Evolutionary conservation across 2,797 vertebrate genomes (phyloP).

Genomic region (Hylomyscus alleni): DNA sequence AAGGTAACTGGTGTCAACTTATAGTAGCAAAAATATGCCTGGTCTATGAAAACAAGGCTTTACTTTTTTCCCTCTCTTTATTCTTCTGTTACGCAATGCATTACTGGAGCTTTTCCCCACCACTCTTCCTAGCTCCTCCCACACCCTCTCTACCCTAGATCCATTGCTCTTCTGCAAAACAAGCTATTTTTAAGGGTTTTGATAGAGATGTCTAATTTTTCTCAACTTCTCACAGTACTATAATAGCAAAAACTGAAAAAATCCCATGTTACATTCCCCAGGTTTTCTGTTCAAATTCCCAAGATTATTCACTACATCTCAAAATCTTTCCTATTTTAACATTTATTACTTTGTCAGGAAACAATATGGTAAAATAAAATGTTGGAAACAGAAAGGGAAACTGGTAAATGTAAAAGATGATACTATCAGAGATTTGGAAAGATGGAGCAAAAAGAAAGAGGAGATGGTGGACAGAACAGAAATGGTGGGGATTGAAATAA

Average conservation of each 20-base stretch:
- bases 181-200: background rate
- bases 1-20: background rate
- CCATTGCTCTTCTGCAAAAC: background rate
- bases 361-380: constrained; percentile 50
- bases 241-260: constrained; percentile 63
- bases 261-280: background rate
- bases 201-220: background rate
- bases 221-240: constrained; percentile 12
- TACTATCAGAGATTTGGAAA: constrained; percentile 14
- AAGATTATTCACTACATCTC: background rate
- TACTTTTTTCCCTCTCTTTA: background rate
- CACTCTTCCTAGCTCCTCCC: background rate
- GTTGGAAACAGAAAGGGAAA: constrained; percentile 14
- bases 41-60: background rate
- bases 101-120: background rate
- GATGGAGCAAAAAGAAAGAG: background rate
- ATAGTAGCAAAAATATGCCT: background rate
- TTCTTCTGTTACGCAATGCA: background rate
- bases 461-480: background rate
- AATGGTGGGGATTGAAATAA: background rate
- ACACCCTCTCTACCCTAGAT: background rate
- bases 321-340: constrained; percentile 56
- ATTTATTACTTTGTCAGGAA: constrained; percentile 32
- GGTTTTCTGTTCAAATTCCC: background rate
- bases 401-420: constrained; percentile 12